These are phyloP conservation scores for Lucifuga dentata DNA, from an alignment of 2,113 vertebrate species.

Conservation along the genomic window DNA sequence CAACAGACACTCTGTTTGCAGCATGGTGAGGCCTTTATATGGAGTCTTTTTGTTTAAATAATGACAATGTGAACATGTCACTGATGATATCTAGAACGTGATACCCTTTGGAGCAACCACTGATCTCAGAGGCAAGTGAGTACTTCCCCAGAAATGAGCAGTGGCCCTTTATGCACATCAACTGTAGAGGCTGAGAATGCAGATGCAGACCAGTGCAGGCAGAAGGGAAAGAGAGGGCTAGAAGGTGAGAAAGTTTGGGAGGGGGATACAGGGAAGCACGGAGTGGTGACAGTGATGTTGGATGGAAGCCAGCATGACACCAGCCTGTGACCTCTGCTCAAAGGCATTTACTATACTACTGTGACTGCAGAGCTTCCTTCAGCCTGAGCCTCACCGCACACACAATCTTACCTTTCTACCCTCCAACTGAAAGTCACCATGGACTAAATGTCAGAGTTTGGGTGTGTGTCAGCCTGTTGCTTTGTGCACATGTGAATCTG, in stretches of 20 bases:
- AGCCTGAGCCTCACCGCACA: constrained; percentile 3
- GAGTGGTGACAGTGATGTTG: constrained; percentile 31
- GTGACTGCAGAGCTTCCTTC: constrained; percentile 8
- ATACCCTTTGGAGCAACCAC: constrained; percentile 15
- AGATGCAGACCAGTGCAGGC: constrained; percentile 37
- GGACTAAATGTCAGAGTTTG: constrained; percentile 10
- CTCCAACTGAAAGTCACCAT: constrained; percentile 36
- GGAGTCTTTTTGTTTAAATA: too few relatives aligned
- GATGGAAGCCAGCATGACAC: constrained; percentile 11
- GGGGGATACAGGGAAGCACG: not conserved
- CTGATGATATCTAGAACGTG: not conserved
- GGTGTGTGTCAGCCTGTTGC: not conserved
- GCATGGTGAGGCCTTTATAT: too few relatives aligned
- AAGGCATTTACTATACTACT: constrained; percentile 39
- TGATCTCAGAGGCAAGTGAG: constrained; percentile 33
- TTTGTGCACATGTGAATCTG: constrained; percentile 1
- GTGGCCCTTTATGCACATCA: constrained; percentile 20
- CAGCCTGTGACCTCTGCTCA: constrained; percentile 17
- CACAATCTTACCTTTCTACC: constrained; percentile 4
- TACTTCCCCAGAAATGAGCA: constrained; percentile 24
- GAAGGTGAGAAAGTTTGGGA: not conserved
- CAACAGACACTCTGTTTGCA: too few relatives aligned
- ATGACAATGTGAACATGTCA: not conserved
- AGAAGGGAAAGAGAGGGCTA: not conserved
- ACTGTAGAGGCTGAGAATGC: constrained; percentile 49